Conservation (phyloP, 2,797 vertebrate genomes). For the Tapera naevia region DNA sequence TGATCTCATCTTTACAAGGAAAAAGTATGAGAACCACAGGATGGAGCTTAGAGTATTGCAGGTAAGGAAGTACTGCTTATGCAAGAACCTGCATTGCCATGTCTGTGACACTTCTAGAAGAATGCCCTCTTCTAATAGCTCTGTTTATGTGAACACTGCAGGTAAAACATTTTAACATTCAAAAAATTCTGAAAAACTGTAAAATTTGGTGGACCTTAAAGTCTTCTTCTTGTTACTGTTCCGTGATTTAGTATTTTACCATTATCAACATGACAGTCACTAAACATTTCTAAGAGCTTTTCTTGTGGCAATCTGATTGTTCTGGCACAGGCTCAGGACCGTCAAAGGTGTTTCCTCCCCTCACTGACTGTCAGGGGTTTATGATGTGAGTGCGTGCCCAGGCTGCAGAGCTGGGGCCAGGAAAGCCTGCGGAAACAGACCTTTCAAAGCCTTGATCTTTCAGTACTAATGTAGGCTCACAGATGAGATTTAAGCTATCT, state of each 20-base stretch:
- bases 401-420: neutral
- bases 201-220: neutral
- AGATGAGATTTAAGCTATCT: neutral
- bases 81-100: neutral
- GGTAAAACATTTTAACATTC: neutral
- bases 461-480: neutral
- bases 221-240: neutral
- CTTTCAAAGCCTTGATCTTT: neutral
- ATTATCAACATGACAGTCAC: neutral
- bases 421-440: neutral
- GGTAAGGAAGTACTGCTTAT: neutral
- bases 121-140: neutral
- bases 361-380: neutral
- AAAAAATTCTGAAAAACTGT: neutral
- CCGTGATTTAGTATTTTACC: neutral
- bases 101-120: neutral
- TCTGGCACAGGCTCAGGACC: neutral
- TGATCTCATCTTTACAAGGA: neutral
- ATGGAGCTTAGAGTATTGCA: neutral
- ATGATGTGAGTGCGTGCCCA: fast-evolving
- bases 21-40: neutral
- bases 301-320: neutral
- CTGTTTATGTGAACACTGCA: neutral
- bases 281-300: neutral
- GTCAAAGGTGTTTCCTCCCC: neutral